Evolutionary conservation across 2,113 vertebrate species (phyloP).

Genomic region (Lepisosteus oculatus): DNA sequence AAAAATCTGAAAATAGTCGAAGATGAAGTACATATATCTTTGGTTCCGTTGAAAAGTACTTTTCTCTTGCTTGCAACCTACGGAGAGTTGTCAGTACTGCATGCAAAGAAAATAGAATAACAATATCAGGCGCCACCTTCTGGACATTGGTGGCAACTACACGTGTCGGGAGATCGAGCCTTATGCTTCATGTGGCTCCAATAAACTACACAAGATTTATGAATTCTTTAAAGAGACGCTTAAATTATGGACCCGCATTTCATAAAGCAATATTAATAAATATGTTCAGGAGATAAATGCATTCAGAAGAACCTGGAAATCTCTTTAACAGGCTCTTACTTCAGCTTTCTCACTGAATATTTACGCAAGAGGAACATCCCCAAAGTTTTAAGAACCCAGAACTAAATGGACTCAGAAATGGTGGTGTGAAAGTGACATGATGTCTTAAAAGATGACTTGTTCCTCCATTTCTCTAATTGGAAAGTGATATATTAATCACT

Average conservation of each 20-base stretch:
- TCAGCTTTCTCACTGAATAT: background rate
- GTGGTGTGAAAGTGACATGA: background rate
- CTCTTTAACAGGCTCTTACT: background rate
- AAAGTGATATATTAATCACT: background rate
- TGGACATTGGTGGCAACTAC: conserved; percentile 7
- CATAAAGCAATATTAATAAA: conserved; percentile 18
- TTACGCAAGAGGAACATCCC: conserved; percentile 5
- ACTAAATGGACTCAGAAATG: conserved; percentile 1
- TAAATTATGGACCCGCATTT: conserved; percentile 18
- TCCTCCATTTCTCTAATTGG: conserved; percentile 1
- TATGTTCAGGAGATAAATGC: conserved; percentile 17
- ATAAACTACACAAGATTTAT: conserved; percentile 1
- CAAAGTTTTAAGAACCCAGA: background rate
- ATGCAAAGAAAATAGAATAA: background rate
- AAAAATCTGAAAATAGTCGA: background rate
- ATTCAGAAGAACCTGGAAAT: conserved; percentile 12
- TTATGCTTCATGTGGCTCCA: background rate
- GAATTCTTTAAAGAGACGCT: background rate
- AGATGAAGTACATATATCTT: background rate
- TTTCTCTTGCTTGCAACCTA: background rate
- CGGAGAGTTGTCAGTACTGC: background rate
- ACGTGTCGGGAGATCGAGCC: background rate
- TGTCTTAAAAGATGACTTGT: background rate
- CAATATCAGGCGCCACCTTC: conserved; percentile 31
- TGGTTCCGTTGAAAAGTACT: background rate